Conservation (phyloP, 53 echinoderm and acorn worm genomes). For the Holothuria scabra region DNA sequence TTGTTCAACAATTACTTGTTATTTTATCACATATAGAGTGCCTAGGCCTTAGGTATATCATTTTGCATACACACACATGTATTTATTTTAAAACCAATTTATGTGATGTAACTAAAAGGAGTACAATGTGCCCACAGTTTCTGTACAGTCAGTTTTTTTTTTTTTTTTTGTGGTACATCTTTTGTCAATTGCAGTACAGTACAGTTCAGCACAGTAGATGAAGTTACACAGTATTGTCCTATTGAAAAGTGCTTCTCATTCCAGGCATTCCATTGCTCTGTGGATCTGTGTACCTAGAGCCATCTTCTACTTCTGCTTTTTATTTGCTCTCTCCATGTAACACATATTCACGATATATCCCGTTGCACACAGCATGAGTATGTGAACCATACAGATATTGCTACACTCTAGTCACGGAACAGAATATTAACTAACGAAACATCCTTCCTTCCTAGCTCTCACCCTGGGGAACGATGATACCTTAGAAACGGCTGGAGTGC, state of each 20-base stretch:
- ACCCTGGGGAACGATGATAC: constrained; percentile 29
- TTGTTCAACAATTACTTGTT: too few species aligned
- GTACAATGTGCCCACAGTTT: too few species aligned
- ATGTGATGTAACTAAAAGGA: too few species aligned
- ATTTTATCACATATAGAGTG: too few species aligned
- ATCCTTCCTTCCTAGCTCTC: constrained; percentile 6
- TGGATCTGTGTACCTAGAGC: constrained; percentile 14
- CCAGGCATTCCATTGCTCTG: constrained; percentile 25
- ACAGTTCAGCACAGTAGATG: too few species aligned
- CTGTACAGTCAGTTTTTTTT: too few species aligned
- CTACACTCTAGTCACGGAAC: constrained; percentile 1
- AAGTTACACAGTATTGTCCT: constrained; percentile 5
- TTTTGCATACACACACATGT: too few species aligned
- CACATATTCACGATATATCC: constrained; percentile 8
- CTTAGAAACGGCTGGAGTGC: neutral
- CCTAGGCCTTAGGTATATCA: too few species aligned
- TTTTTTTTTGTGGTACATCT: too few species aligned
- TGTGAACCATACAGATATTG: neutral
- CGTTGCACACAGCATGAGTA: constrained; percentile 20
- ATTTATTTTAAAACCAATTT: too few species aligned
- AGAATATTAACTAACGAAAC: constrained; percentile 31
- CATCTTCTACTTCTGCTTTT: neutral
- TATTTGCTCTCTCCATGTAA: constrained; percentile 28
- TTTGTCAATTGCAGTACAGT: too few species aligned
- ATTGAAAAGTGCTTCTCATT: constrained; percentile 41